phyloP scores from a whole-genome alignment of 2,888 invertebrate genomes.

The Arrhopalites spinosus region DNA sequence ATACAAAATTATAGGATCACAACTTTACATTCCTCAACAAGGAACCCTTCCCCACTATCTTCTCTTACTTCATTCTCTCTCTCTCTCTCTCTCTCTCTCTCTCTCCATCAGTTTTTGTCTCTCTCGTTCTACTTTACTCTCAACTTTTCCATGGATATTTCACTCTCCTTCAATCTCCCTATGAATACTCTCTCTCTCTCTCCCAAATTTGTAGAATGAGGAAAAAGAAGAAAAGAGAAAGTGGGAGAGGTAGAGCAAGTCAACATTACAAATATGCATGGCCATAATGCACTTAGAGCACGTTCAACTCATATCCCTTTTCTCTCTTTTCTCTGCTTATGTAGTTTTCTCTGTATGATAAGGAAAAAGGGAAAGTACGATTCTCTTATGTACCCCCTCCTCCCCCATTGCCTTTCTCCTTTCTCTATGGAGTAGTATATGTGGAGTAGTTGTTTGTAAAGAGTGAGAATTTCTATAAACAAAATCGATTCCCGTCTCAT shows the following conservation, averaged over 20 bases:
- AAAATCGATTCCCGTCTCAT: background rate
- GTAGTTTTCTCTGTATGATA: too few relatives aligned
- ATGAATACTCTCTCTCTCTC: background rate
- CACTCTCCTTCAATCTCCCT: background rate
- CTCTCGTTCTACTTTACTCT: background rate
- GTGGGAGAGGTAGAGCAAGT: background rate
- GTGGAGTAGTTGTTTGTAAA: background rate
- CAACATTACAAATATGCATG: background rate
- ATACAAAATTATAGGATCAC: background rate
- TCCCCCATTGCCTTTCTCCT: too few relatives aligned
- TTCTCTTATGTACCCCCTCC: too few relatives aligned
- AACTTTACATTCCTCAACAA: conserved; percentile 1
- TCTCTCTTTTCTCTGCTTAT: too few relatives aligned
- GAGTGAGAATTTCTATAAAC: background rate
- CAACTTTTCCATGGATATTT: background rate
- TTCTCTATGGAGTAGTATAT: too few relatives aligned
- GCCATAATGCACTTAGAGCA: background rate
- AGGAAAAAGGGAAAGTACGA: too few relatives aligned
- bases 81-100: background rate
- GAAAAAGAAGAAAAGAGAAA: background rate
- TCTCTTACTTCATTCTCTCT: background rate
- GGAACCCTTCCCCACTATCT: background rate
- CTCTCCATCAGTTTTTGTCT: background rate
- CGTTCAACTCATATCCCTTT: background rate
- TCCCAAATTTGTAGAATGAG: background rate